phyloP scores from a whole-genome alignment of 2,113 vertebrate genomes.

The Phoenicopterus ruber region DNA sequence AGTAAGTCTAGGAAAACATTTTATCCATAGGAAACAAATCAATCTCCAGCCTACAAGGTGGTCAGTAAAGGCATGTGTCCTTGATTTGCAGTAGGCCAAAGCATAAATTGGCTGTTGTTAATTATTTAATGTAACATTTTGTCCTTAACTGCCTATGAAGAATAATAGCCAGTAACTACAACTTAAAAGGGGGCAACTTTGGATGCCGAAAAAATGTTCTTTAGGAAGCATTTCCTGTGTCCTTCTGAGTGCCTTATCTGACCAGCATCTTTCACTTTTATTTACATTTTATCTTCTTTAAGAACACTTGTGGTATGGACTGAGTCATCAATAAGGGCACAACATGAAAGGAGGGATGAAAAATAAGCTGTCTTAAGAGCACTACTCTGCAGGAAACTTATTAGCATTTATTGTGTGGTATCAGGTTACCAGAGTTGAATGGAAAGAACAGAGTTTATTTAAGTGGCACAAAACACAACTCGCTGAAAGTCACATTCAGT shows the following conservation, averaged over 20 bases:
- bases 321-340: conserved; percentile 66
- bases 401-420: conserved; percentile 74
- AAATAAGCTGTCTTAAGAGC: conserved; percentile 74
- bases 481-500: conserved; percentile 34
- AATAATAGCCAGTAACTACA: neutral
- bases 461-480: conserved; percentile 40
- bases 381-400: conserved; percentile 72
- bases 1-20: neutral
- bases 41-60: neutral
- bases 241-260: conserved; percentile 48
- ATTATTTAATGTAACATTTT: conserved; percentile 36
- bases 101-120: neutral
- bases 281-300: conserved; percentile 72
- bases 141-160: neutral
- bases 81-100: neutral
- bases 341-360: conserved; percentile 75
- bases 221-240: conserved; percentile 62
- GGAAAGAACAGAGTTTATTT: conserved; percentile 64
- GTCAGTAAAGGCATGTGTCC: neutral
- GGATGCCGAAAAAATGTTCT: neutral
- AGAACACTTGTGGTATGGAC: conserved; percentile 61
- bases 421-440: conserved; percentile 66
- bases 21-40: neutral
- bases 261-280: conserved; percentile 60
- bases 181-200: conserved; percentile 22